Evolutionary conservation across 2,888 invertebrate genomes (phyloP), one percentile per base, ranked within the genome.

Genomic region (Drosophila kanekoi): DNA sequence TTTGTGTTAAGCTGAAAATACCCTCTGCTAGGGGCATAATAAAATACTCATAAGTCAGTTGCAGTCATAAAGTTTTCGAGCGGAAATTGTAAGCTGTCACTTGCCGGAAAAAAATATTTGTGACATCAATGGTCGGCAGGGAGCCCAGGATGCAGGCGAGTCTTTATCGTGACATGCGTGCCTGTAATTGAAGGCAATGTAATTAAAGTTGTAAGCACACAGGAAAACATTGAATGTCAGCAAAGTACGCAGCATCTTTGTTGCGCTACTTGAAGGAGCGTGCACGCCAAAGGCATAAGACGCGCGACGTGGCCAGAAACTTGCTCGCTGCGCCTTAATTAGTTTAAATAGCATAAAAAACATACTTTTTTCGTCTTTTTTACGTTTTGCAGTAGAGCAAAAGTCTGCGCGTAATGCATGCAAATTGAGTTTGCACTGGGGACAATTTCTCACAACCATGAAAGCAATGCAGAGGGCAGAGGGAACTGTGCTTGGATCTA

Each of bases 71-170:
- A 65, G 57, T 69, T 70, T 56, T 59, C 53, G 32, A 61, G 67
- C 69, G 70, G 77, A 80, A 82, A 82, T 79, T 80, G 70, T 71
- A 79, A 69, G 73, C 65, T 82, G 77, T 74, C 79, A 79, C 60
- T 73, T 72, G 69, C 73, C 72, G 67, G 49, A 16, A 58, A 52
- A 28, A 35, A 72, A 53, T 63, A 79, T 82, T 79, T 82, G 68
- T 76, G 67, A 62, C 52, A 69, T 77, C 61, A 58, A 73, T 60
- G 73, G 45, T 38, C 45, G n/a, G 16, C 14, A n/a, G 35, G 23
- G 41, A 32, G 18, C 48, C 16, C 40, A 18, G 41, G 13, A 44
- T 33, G 57, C 61, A 18, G 41, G 53, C 56, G 41, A 37, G 58
- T 67, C 44, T 64, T 51, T 64, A 45, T 53, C 35, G 28, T 28